Conservation (phyloP, 1,140 invertebrate genomes). For the Antheraea pernyi region DNA sequence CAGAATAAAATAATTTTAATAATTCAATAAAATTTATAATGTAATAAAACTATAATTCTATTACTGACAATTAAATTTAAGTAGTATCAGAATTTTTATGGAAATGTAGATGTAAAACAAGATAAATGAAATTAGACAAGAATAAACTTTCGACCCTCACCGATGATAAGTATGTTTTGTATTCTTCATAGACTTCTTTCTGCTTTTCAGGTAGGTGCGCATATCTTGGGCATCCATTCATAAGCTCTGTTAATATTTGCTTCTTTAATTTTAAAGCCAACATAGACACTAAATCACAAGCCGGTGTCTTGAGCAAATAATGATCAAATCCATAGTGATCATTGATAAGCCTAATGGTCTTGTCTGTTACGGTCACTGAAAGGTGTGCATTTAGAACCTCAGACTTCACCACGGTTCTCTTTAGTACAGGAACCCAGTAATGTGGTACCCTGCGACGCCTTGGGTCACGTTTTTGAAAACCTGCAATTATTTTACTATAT, state of each 20-base stretch:
- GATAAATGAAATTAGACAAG: neutral
- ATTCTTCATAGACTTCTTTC: conserved; percentile 89
- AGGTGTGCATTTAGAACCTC: conserved; percentile 95
- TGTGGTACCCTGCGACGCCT: conserved; percentile 83
- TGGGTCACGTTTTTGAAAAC: conserved; percentile 87
- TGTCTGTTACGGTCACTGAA: conserved; percentile 88
- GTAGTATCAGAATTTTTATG: too few relatives aligned
- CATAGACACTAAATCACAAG: conserved; percentile 91
- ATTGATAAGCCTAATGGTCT: conserved; percentile 92
- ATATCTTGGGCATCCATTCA: conserved; percentile 87
- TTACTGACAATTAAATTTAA: too few relatives aligned
- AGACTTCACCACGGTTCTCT: conserved; percentile 92
- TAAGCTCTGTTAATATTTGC: conserved; percentile 88
- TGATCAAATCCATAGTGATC: conserved; percentile 96
- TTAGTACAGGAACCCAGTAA: conserved; percentile 92
- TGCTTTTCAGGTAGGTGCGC: conserved; percentile 85
- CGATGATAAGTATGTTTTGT: conserved; percentile 89
- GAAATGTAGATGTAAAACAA: too few relatives aligned
- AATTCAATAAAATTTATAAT: too few relatives aligned
- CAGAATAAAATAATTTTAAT: too few relatives aligned
- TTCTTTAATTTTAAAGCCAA: conserved; percentile 91
- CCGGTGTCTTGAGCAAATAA: conserved; percentile 94
- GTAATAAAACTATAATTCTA: too few relatives aligned
- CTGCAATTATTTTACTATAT: conserved; percentile 61
- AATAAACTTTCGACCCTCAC: conserved; percentile 72